Evolutionary conservation across 2,113 vertebrate genomes (phyloP).

Genomic region (Picathartes gymnocephalus): DNA sequence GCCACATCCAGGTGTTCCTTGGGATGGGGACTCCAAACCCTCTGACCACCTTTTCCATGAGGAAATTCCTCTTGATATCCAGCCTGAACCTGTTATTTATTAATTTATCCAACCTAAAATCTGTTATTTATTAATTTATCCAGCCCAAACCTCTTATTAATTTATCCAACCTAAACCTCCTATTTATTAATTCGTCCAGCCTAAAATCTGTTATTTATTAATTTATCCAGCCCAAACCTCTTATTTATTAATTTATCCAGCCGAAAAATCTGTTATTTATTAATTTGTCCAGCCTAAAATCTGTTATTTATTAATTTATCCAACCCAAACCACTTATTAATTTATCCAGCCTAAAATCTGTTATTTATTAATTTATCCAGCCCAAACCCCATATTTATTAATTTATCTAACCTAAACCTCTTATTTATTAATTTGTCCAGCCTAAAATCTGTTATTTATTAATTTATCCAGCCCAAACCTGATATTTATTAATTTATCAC

Average conservation of each 20-base stretch:
- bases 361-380: too few species aligned
- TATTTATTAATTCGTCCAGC: neutral
- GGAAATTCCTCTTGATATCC: neutral
- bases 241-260: neutral
- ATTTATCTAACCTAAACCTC: too few species aligned
- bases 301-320: too few species aligned
- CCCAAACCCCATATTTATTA: too few species aligned
- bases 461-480: neutral
- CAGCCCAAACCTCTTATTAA: neutral
- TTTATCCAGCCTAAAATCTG: too few species aligned
- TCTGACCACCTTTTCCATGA: neutral
- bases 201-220: too few species aligned
- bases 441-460: neutral
- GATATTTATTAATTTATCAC: neutral
- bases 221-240: neutral
- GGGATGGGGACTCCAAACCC: neutral
- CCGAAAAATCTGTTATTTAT: too few species aligned
- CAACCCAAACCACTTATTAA: too few species aligned
- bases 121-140: neutral
- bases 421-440: too few species aligned
- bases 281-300: too few species aligned
- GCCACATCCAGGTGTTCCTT: neutral
- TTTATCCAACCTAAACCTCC: neutral
- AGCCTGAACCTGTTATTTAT: accelerated
- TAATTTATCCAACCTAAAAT: neutral